Base-by-base conservation (phyloP, 2,888 invertebrate genomes). In the Drosophila borealis region DNA sequence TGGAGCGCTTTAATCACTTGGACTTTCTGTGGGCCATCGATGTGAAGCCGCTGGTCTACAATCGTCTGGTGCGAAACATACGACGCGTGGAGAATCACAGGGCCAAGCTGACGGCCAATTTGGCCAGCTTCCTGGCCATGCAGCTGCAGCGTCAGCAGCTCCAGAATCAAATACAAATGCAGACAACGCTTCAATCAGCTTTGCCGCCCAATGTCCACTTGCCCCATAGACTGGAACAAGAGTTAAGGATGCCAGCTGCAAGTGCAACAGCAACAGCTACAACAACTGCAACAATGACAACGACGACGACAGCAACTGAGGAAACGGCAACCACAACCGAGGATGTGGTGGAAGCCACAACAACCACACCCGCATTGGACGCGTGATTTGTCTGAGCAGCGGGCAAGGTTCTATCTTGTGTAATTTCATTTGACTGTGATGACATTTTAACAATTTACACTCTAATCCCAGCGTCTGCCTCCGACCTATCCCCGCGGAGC, bases 21-120 rank as follows among this genome's bases (percentile, higher is more conserved):
- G 94, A 94, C 78, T 94, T 94, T 76, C 75, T 94, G 34, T 94
- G 93, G 93, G 94, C 93, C 9, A 93, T 92, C 42, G 93, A 94
- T 78, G 93, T 92, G 0, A 92, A 93, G 73, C 90, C 88, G 1
- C 80, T 94, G 49, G 87, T 94, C 13, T 94, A 94, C 75, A 90
- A 93, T 74, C 90, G 91, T 4, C 73, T 92, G 34, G 89, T 92
- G 57, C 77, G 91, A 3, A 91, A 91, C 51, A 90, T 92, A 34
- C 75, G 92, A 48, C 89, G 92, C 51, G 91, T 91, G 21, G 91
- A 91, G 84, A 92, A 90, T 66, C 91, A 91, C 49, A 82, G 89
- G 67, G 75, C 82, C 48, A 91, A 91, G 71, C 70, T 86, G 13
- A 90, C 84, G 10, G 80, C 88, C 21, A 89, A 81, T 49, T 70